Conservation (phyloP, 35 echinoderm and acorn worm species). For the Ophiothrix spiculata region DNA sequence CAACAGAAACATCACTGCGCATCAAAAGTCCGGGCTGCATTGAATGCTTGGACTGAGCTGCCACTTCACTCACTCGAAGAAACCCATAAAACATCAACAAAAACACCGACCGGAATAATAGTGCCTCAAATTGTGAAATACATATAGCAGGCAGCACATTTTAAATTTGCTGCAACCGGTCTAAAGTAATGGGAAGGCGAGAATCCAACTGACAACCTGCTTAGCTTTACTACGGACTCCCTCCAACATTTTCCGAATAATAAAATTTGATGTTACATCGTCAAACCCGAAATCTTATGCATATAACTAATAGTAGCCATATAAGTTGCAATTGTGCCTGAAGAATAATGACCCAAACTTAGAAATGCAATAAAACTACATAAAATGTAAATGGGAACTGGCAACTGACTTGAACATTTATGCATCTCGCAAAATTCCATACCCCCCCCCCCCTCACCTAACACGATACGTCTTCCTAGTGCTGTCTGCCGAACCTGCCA, state of each 20-base stretch:
- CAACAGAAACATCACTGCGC: not conserved
- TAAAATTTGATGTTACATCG: not conserved
- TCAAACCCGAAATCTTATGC: not conserved
- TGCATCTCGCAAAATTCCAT: not conserved
- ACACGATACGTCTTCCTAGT: not conserved
- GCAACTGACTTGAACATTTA: not conserved
- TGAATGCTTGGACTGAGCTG: not conserved
- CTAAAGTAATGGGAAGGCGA: constrained; percentile 16
- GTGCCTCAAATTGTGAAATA: not conserved
- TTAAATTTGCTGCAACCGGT: not conserved
- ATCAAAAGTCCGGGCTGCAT: not conserved
- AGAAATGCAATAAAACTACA: constrained; percentile 8
- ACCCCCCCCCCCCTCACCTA: not conserved
- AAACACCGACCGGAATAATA: constrained; percentile 8
- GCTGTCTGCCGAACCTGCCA: not conserved
- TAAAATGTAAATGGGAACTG: not conserved
- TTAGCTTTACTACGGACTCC: not conserved
- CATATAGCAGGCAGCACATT: not conserved
- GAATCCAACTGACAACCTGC: not conserved
- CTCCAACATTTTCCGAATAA: not conserved
- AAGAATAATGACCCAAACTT: not conserved
- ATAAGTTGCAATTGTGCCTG: constrained; percentile 2
- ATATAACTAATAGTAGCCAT: not conserved
- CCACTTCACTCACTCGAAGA: constrained; percentile 2
- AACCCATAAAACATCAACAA: constrained; percentile 15